phyloP scores from a whole-genome alignment of 2,113 vertebrate genomes.

The Pholis gunnellus region DNA sequence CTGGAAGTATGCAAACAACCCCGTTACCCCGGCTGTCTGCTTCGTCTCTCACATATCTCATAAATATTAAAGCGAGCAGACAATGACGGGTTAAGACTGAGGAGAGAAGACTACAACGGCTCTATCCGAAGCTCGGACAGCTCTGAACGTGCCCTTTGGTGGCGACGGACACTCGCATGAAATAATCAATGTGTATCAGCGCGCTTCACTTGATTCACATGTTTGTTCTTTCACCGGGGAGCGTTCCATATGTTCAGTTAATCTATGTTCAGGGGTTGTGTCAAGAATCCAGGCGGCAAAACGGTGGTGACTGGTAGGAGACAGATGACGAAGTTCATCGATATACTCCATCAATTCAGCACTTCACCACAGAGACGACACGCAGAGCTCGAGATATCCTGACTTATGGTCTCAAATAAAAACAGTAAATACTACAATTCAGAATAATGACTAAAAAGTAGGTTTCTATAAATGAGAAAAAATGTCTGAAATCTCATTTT shows the following conservation, averaged over 20 bases:
- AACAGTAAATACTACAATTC: neutral
- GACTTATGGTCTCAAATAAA: neutral
- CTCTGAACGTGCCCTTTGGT: neutral
- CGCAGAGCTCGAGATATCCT: neutral
- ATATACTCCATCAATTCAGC: no score
- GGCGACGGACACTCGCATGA: neutral
- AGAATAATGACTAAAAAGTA: neutral
- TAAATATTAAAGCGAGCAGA: constrained; percentile 20
- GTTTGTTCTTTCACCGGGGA: constrained; percentile 13
- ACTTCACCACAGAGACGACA: no score
- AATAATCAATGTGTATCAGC: constrained; percentile 20
- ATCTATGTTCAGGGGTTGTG: constrained; percentile 1
- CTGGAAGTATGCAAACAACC: constrained; percentile 15
- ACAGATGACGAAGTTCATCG: no score
- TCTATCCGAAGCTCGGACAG: neutral
- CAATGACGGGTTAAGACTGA: constrained; percentile 7
- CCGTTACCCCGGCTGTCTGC: neutral
- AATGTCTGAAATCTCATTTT: no score
- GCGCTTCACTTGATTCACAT: constrained; percentile 11
- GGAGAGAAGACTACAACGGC: neutral
- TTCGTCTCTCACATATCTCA: constrained; percentile 6
- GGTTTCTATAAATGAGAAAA: no score
- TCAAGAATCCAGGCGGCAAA: neutral
- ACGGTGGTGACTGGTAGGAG: neutral
- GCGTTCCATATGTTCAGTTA: neutral